phyloP scores from a whole-genome alignment of 2,797 vertebrate species.

The Mastacembelus armatus region DNA sequence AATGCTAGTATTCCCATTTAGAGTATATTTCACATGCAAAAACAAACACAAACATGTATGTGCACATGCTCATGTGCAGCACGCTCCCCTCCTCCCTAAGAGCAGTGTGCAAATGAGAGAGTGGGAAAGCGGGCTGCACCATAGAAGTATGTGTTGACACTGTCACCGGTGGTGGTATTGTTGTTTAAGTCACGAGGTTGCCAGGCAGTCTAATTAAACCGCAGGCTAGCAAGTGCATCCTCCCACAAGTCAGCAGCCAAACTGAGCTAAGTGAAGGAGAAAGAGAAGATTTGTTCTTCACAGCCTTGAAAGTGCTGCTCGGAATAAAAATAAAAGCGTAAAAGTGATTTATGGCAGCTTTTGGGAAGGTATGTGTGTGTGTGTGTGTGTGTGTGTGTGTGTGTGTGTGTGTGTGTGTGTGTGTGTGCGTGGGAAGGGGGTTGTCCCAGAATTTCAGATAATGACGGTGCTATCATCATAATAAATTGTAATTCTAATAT shows the following conservation, averaged over 20 bases:
- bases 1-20: neutral
- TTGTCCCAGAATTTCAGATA: slow-evolving; percentile 1
- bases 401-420: too few species aligned
- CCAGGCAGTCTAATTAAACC: slow-evolving; percentile 68
- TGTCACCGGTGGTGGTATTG: slow-evolving; percentile 53
- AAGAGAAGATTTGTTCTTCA: slow-evolving; percentile 27
- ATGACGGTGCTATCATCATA: neutral
- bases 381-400: too few species aligned
- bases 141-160: slow-evolving; percentile 52
- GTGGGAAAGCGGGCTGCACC: slow-evolving; percentile 29
- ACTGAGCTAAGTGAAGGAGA: slow-evolving; percentile 36
- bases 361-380: too few species aligned
- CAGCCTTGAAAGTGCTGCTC: slow-evolving; percentile 2
- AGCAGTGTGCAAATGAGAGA: slow-evolving; percentile 10
- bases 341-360: slow-evolving; percentile 35
- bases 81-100: neutral
- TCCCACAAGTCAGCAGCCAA: slow-evolving; percentile 38
- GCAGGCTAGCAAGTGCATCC: slow-evolving; percentile 39
- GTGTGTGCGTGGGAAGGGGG: too few species aligned
- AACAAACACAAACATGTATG: neutral
- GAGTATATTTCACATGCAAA: slow-evolving; percentile 10
- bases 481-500: neutral
- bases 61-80: neutral
- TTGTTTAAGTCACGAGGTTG: slow-evolving; percentile 63
- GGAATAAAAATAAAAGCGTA: slow-evolving; percentile 23